phyloP scores from a whole-genome alignment of 2,113 vertebrate species.

The Sinocyclocheilus anophthalmus region DNA sequence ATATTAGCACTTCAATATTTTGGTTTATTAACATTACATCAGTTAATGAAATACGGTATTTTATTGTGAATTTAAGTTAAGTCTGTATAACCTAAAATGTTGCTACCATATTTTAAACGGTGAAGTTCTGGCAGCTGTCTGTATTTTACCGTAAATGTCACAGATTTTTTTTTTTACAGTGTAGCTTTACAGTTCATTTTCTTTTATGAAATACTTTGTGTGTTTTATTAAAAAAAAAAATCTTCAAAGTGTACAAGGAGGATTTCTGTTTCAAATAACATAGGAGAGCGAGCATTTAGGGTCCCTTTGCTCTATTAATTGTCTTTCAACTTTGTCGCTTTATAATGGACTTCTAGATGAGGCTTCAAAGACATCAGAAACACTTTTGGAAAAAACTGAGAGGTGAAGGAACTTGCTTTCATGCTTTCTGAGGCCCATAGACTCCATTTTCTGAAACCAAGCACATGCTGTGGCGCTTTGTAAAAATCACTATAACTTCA shows the following conservation, averaged over 20 bases:
- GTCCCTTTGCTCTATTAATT: slow-evolving; percentile 18
- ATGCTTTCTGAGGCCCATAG: not conserved
- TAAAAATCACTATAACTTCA: slow-evolving; percentile 23
- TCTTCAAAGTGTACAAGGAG: slow-evolving; percentile 11
- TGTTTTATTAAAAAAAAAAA: not conserved
- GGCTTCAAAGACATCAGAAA: slow-evolving; percentile 18
- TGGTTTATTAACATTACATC: too few relatives aligned
- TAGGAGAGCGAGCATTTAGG: not conserved
- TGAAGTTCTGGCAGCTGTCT: too few relatives aligned
- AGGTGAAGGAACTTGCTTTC: slow-evolving; percentile 26
- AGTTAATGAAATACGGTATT: too few relatives aligned
- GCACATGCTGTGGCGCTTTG: slow-evolving; percentile 19
- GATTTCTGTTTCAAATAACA: not conserved
- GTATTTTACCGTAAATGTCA: too few relatives aligned
- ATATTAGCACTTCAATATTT: too few relatives aligned
- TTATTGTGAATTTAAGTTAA: too few relatives aligned
- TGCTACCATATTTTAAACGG: too few relatives aligned
- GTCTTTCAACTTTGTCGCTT: slow-evolving; percentile 17
- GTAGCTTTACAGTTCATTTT: not conserved
- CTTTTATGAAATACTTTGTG: not conserved
- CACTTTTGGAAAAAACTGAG: not conserved
- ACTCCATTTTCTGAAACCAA: slow-evolving; percentile 21
- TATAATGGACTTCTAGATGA: slow-evolving; percentile 38
- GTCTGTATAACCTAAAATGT: too few relatives aligned
- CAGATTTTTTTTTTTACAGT: too few relatives aligned